Base-by-base conservation (phyloP, 2,113 vertebrate species). In the Melanostigma gelatinosum region DNA sequence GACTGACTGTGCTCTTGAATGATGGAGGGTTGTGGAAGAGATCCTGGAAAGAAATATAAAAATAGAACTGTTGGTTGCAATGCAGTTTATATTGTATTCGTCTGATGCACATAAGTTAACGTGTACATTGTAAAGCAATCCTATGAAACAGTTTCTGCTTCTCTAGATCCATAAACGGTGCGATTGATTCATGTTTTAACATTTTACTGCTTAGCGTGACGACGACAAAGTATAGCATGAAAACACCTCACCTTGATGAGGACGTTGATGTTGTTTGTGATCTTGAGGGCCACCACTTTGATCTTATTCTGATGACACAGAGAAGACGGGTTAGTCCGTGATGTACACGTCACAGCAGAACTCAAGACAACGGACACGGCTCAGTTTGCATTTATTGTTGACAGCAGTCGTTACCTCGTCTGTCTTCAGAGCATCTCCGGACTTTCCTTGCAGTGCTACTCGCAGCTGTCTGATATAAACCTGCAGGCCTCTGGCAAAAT, bases 21-120 rank as follows among this genome's bases (percentile, higher is more conserved):
- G 98, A 99, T 63, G 98, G 98, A 88, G 98, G 98, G 93, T 98
- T 99, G 93, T 99, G 98, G 90, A 99, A 99, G 44, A 99, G 96
- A 94, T 99, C 98, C 98, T 99, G 24, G 6, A 83, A 22, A 57
- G 24, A 27, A 24, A 4, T 60, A 1, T 2, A 6, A 11, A 40
- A 46, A 46, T 0, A 68, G 1, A 61, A 20, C 9, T 6, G n/a
- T 16, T 36, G 4, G 24, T 20, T 18, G 1, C 10, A 55, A 65
- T 42, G 24, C 24, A 20, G 38, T 67, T 44, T 20, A 52, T 20
- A 22, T 29, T 12, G 36, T 20, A 38, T 4, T 36, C 2, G 16
- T 7, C 4, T 8, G 3, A 62, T 63, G 36, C 2, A 48, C 8
- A 27, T 3, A 52, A 50, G 22, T 15, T 6, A 61, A 18, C 57